Evolutionary conservation across 2,888 invertebrate genomes (phyloP).

Genomic region (Bhutanitis thaidina): DNA sequence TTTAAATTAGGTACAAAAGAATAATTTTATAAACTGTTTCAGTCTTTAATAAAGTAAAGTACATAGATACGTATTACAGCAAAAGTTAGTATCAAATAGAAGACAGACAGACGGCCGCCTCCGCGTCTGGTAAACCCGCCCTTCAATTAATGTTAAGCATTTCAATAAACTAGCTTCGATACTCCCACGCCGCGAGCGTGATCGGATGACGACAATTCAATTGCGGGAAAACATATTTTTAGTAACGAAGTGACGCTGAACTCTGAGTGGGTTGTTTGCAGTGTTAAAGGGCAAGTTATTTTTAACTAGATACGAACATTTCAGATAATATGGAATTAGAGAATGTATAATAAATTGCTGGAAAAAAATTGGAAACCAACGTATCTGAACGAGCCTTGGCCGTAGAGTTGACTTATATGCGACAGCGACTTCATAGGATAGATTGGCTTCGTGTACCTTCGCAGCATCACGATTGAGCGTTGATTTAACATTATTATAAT

Average conservation of each 20-base stretch:
- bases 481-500: too few relatives aligned
- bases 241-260: background rate
- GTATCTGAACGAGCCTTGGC: too few relatives aligned
- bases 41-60: background rate
- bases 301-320: background rate
- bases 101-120: constrained; percentile 43
- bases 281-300: constrained; percentile 1
- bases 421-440: too few relatives aligned
- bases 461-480: too few relatives aligned
- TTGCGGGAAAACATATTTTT: constrained; percentile 32
- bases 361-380: too few relatives aligned
- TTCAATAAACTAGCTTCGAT: constrained; percentile 35
- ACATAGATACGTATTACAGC: constrained; percentile 20
- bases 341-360: too few relatives aligned
- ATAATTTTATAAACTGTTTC: too few relatives aligned
- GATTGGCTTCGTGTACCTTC: too few relatives aligned
- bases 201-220: constrained; percentile 13
- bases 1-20: too few relatives aligned
- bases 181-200: constrained; percentile 31
- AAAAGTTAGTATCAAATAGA: constrained; percentile 27
- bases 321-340: too few relatives aligned
- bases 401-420: too few relatives aligned
- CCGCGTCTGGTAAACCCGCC: constrained; percentile 51
- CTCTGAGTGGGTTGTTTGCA: background rate
- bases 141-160: constrained; percentile 51